Base-by-base conservation (phyloP, 2,113 vertebrate species). In the Manacus vitellinus region DNA sequence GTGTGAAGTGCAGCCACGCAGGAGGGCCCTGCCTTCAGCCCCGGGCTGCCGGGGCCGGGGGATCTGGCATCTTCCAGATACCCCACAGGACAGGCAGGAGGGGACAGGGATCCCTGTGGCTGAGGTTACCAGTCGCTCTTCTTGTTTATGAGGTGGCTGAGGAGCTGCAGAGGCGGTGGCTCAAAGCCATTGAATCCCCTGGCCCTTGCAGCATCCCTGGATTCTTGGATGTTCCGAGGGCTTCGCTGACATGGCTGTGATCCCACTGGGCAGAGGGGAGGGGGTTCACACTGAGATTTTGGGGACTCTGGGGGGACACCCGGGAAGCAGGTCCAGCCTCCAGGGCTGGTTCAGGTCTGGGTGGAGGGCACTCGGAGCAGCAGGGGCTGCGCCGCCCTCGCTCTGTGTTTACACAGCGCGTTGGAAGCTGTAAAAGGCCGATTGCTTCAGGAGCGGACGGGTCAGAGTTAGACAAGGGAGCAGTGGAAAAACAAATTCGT, bases 401-500 rank as follows among this genome's bases (percentile, higher is more conserved):
- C 35, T 39, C 66, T 33, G 20, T 95, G 92, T 97, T 94, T 84
- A 63, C 72, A 22, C 24, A 83, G 77, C 4, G 9, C 72, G 58
- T 89, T 44, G 33, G 27, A 55, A 94, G 94, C 90, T 88, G 52
- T 70, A 72, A 90, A 30, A 24, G 78, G 75, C 61, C 18, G 24
- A 33, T 65, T 80, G 90, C 96, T 96, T 79, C 88, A 59, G 85
- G 83, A 93, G 82, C 17, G 54, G 84, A 33, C 12, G 41, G 81
- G 92, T 49, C 86, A 35, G 72, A 92, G 65, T 67, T n/a, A 31
- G 88, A 91, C 73, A 62, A 51, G 88, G 73, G 43, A 75, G 94
- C 82, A 74, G 17, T 92, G 91, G 95, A 66, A 84, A 89, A 97
- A 89, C 92, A 93, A 92, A 95, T 83, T 83, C 24, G 33, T 58